These are phyloP conservation scores for Caenorhabditis panamensis DNA, from an alignment of 2,888 invertebrate species.

Conservation along the genomic window DNA sequence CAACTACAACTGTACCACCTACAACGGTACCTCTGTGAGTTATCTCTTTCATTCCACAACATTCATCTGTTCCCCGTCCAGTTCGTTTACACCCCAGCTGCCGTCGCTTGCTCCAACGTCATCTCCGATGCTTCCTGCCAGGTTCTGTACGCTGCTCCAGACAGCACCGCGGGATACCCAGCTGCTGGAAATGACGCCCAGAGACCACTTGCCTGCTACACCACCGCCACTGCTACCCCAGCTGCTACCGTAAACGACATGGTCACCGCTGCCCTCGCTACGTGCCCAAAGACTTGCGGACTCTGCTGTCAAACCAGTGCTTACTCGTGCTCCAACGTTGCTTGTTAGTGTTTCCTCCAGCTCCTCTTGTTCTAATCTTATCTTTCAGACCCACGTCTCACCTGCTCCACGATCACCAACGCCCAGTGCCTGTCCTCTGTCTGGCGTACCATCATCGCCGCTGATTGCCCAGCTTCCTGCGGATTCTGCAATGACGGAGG, in stretches of 20 bases:
- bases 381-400: slow-evolving; percentile 41
- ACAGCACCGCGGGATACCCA: slow-evolving; percentile 39
- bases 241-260: slow-evolving; percentile 39
- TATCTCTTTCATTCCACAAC: not conserved
- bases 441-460: slow-evolving; percentile 62
- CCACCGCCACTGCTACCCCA: slow-evolving; percentile 45
- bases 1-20: slow-evolving; percentile 51
- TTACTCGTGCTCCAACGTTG: slow-evolving; percentile 61
- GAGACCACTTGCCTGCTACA: slow-evolving; percentile 52
- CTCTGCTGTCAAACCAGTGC: slow-evolving; percentile 61
- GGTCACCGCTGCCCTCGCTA: slow-evolving; percentile 42
- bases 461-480: slow-evolving; percentile 60
- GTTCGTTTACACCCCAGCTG: slow-evolving; percentile 56
- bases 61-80: not conserved
- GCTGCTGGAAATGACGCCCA: slow-evolving; percentile 44
- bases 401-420: slow-evolving; percentile 52
- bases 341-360: slow-evolving; percentile 39
- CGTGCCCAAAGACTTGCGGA: slow-evolving; percentile 65
- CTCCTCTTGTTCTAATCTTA: not conserved
- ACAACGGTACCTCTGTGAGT: slow-evolving; percentile 46
- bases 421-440: slow-evolving; percentile 49
- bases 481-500: slow-evolving; percentile 64
- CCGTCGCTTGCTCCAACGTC: slow-evolving; percentile 49
- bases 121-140: slow-evolving; percentile 43
- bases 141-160: slow-evolving; percentile 44